phyloP scores from a whole-genome alignment of 2,797 vertebrate genomes.

The Phrynocephalus vlangalii region DNA sequence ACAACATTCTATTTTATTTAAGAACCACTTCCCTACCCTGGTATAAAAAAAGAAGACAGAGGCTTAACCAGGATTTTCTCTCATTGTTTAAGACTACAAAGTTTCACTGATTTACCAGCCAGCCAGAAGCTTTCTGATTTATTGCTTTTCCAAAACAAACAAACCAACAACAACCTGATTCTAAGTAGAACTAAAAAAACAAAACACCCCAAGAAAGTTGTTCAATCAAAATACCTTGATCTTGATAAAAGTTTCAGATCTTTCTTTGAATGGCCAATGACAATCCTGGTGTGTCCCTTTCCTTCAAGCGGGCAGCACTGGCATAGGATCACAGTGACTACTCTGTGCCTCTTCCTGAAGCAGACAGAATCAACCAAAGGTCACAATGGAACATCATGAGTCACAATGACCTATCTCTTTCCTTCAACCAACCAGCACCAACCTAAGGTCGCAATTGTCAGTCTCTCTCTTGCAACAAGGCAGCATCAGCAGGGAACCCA shows the following conservation, averaged over 20 bases:
- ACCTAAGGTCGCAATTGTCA: not conserved
- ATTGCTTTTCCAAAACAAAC: not conserved
- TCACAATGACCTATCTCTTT: not conserved
- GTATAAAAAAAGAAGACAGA: rapidly evolving
- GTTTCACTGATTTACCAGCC: not conserved
- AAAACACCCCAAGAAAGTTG: not conserved
- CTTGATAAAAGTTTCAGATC: not conserved
- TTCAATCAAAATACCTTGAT: not conserved
- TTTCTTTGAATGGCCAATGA: not conserved
- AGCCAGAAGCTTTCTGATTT: not conserved
- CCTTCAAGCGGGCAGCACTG: not conserved
- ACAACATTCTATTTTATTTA: slow-evolving; percentile 10
- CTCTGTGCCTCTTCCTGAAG: not conserved
- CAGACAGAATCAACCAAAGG: too few species aligned
- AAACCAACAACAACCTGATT: not conserved
- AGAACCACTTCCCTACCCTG: not conserved
- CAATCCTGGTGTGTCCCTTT: not conserved
- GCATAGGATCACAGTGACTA: not conserved
- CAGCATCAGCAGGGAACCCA: not conserved
- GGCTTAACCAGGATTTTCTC: not conserved
- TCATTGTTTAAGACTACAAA: not conserved
- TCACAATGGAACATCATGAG: too few species aligned
- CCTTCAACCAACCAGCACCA: not conserved
- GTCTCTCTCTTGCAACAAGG: not conserved
- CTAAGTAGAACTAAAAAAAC: not conserved